Evolutionary conservation across 2,797 vertebrate species (phyloP), one percentile per base, ranked within the genome.

Genomic region (Lindbergichthys nudifrons): DNA sequence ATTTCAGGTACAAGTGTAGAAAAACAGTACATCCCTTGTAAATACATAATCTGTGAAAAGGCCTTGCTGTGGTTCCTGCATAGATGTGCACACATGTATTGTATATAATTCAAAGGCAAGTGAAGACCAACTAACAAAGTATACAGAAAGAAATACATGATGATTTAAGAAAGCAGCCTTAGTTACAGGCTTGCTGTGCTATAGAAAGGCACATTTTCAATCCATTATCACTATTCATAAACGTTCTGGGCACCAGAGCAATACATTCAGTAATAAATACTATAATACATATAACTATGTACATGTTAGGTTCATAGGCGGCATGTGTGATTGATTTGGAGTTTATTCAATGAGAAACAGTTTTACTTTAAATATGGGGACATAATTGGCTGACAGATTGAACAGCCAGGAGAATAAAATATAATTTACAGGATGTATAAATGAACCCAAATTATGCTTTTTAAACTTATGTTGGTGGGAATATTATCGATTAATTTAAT

Each of bases 251-350:
- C 75, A 81, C 66, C 56, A 77, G 30, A 85, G 61, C 10, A 79
- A 66, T 32, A 87, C 59, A 85, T 67, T 76, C 64, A 75, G 54
- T 53, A 90, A 91, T 90, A 92, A 92, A 93, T 90, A 87, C 82
- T 65, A 79, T 51, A 80, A 90, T 91, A 93, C 90, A 93, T 89
- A 87, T 15, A 4, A 85, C 63, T 86, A 78, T 86, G 75, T 86
- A 92, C 81, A 87, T 70, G 70, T 80, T 92, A 80, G 84, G 83
- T 75, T 86, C 66, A 87, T 68, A 61, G 58, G 77, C 70, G 77
- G 70, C 5, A 13, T 70, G 65, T 79, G 56, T 36, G 56, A 53
- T 19, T 60, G 32, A 43, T 71, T 80, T 42, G 3, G 19, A 77
- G 51, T 52, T 65, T 54, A 64, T 43, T 43, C 12, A 54, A 53